Base-by-base conservation (phyloP, 2,113 vertebrate genomes). In the Zeus faber region DNA sequence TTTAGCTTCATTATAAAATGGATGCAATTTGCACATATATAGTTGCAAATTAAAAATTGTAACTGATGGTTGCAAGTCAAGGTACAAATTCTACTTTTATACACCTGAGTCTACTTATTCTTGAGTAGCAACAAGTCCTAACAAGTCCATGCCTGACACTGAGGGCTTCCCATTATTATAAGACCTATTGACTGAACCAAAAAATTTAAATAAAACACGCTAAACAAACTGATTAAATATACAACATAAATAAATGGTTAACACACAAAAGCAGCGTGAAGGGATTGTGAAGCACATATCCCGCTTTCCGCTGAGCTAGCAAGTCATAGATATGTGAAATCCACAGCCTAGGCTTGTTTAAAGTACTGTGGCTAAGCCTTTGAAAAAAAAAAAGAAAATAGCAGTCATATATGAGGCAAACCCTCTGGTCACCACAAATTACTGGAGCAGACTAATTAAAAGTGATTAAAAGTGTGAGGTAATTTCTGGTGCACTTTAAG, bases 261-360 rank as follows among this genome's bases (percentile, higher is more conserved):
- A n/a, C n/a, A n/a, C n/a, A n/a, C n/a, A n/a, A n/a, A n/a, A n/a
- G n/a, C n/a, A n/a, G n/a, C 27, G 9, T 29, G 9, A 35, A 23
- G 17, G 8, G 13, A 16, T 21, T 27, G 13, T 56, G 55, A 56
- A 60, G 14, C 49, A 52, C 44, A 53, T 56, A 53, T 33, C 33
- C 17, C 62, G 35, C 27, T 59, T 62, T 67, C 55, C 55, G 66
- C 18, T 58, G 53, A 69, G 48, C n/a, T 45, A 67, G 53, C 61
- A 55, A 29, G 70, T 57, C 70, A 57, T 37, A 54, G 17, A 21
- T 21, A 41, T 60, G 52, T 55, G 41, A 23, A 17, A 31, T 50
- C 27, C 4, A 29, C 20, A 29, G 4, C 49, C 35, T 51, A 45
- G 21, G 7, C 17, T 22, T 61, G 18, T 23, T 16, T 56, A 22